Conservation (phyloP, 1,140 invertebrate species). For the Temnothorax nylanderi region DNA sequence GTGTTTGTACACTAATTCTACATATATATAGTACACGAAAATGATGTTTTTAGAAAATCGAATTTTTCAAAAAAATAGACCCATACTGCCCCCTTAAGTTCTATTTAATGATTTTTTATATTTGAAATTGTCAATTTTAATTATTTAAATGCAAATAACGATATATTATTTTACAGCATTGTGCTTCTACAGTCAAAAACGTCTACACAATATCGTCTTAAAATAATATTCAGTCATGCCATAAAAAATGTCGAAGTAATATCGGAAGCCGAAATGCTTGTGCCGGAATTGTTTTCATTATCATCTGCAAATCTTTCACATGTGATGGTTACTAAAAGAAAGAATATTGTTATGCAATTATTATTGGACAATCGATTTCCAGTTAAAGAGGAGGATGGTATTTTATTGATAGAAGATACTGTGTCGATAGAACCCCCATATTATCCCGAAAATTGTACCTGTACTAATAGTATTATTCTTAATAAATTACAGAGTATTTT, state of each 20-base stretch:
- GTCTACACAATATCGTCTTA: conserved; percentile 64
- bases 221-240: conserved; percentile 77
- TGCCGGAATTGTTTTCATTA: conserved; percentile 79
- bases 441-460: conserved; percentile 77
- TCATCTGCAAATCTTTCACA: conserved; percentile 61
- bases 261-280: conserved; percentile 53
- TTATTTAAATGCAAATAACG: neutral
- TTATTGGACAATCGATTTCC: conserved; percentile 80
- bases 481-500: conserved; percentile 78
- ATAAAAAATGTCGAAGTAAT: conserved; percentile 76
- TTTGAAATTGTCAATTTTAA: neutral
- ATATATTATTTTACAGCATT: conserved; percentile 74
- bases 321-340: conserved; percentile 67
- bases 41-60: no score
- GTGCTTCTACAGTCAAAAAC: conserved; percentile 76
- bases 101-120: conserved; percentile 6
- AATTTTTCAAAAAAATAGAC: no score
- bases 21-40: no score
- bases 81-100: no score
- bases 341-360: conserved; percentile 75
- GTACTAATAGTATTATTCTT: conserved; percentile 80
- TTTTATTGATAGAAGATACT: conserved; percentile 77
- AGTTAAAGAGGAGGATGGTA: conserved; percentile 75
- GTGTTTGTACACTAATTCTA: no score
- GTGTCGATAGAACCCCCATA: conserved; percentile 82